Conservation (phyloP, 2,888 invertebrate genomes). For the Carterocephalus palaemon region DNA sequence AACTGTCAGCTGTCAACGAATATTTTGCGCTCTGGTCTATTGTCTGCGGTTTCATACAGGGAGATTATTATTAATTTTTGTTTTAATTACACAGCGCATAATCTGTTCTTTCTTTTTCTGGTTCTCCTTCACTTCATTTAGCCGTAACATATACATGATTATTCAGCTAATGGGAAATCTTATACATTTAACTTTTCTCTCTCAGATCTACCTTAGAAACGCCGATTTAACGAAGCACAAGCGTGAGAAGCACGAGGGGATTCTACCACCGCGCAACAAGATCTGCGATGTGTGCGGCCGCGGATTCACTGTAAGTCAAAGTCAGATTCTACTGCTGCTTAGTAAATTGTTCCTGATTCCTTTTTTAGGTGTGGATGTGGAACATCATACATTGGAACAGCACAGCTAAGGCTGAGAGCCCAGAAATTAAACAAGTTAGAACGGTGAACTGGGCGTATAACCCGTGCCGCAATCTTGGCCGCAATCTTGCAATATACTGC, state of each 20-base stretch:
- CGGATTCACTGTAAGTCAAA: constrained; percentile 41
- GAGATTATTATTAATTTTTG: background rate
- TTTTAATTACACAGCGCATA: background rate
- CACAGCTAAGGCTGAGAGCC: background rate
- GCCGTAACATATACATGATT: too few relatives aligned
- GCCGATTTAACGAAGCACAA: constrained; percentile 45
- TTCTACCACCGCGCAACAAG: constrained; percentile 39
- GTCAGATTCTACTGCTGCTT: background rate
- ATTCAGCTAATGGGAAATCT: too few relatives aligned
- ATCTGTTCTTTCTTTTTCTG: background rate
- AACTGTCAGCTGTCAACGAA: too few relatives aligned
- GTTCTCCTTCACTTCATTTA: too few relatives aligned
- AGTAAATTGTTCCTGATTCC: background rate
- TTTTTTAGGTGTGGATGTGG: background rate
- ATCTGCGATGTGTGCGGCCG: constrained; percentile 44
- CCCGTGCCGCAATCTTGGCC: too few relatives aligned
- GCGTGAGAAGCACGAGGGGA: constrained; percentile 36
- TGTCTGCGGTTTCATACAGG: too few relatives aligned
- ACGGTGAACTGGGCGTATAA: too few relatives aligned
- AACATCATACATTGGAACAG: background rate
- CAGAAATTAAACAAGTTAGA: background rate
- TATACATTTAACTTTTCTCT: constrained; percentile 3
- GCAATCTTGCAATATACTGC: too few relatives aligned
- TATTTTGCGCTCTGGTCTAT: too few relatives aligned
- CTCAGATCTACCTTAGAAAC: constrained; percentile 48